Base-by-base conservation (phyloP, 2,888 invertebrate species). In the Hydroisotoma schaefferi region DNA sequence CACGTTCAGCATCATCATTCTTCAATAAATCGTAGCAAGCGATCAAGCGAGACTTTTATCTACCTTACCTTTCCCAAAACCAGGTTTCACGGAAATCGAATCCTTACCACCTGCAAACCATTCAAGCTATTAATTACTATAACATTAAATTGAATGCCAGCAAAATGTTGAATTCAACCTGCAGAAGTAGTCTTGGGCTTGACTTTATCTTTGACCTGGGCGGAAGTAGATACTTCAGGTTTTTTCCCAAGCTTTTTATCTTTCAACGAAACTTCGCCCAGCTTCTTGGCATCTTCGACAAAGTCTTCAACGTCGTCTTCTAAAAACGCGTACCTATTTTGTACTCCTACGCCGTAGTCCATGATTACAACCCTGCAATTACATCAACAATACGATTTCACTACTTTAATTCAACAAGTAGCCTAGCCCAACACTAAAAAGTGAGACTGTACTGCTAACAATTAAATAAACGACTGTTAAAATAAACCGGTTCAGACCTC, bases 261-360 rank as follows among this genome's bases (percentile, higher is more conserved):
- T 12, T 3, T 6, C 6, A 46, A 22, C 23, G 12, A 15, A 12
- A 53, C 40, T 4, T 29, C 28, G 2, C 22, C 53, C 6, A 25
- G 6, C 44, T 58, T 55, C 20, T 25, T 54, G 5, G 23, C 18
- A 2, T 1, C 44, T 81, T 87, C 85, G 76, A 90, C 78, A 76
- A 87, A 84, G 73, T 80, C 79, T 80, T 88, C 90, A 5, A 53
- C 46, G 10, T 63, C 60, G 76, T 89, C 88, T 79, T 88, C 87
- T 78, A 88, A 82, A 79, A 88, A 88, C 78, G 86, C 86, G 80
- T 88, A 92, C 80, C 89, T 84, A 81, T 90, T 90, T 78, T 86
- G 85, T 75, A 89, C 86, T 76, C 89, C 88, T 79, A 91, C 88
- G 79, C 90, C 90, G 85, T 92, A 92, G 77, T 86, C 90, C 90